Base-by-base conservation (phyloP, 2,888 invertebrate genomes). In the Caradrina kadenii region DNA sequence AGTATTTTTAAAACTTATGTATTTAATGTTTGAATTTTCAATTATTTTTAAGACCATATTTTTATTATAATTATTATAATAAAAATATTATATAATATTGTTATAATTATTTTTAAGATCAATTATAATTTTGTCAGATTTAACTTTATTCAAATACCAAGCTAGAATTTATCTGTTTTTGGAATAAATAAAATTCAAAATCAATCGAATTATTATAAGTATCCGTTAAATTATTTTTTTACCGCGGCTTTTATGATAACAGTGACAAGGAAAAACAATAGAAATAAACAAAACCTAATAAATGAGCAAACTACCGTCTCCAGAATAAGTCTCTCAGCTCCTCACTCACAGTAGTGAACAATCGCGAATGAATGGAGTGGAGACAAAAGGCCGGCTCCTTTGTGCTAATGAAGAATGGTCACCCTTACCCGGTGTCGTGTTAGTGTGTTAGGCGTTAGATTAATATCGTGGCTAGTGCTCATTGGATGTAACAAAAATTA, bases 321-420 rank as follows among this genome's bases (percentile, higher is more conserved):
- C 83, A 88, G 92, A 93, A 92, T 93, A 92, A 76, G 86, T 63
- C 84, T 15, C 50, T 76, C 61, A 72, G 83, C 87, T 86, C 82
- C 88, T 89, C 89, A 85, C 88, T 88, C 90, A 88, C 86, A 89
- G 90, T 90, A 89, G 90, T 90, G 90, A 93, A 94, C 94, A 95
- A 94, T 95, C 92, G 91, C 90, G 93, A 94, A 92, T 92, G 93
- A 94, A 94, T 93, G 93, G 93, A 79, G 88, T 87, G 87, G 88
- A 93, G 93, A 95, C 95, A 95, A 95, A 93, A 93, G 95, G 90
- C 86, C 85, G 84, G 76, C 87, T 92, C 95, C 94, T 94, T 95
- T 95, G 95, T 95, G 84, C 90, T 92, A 94, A 93, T 94, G 95
- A 95, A 95, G 95, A 95, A 95, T 95, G 95, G 95, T 93, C 93